Conservation (phyloP, 2,797 vertebrate genomes). For the Clarias pachynema region DNA sequence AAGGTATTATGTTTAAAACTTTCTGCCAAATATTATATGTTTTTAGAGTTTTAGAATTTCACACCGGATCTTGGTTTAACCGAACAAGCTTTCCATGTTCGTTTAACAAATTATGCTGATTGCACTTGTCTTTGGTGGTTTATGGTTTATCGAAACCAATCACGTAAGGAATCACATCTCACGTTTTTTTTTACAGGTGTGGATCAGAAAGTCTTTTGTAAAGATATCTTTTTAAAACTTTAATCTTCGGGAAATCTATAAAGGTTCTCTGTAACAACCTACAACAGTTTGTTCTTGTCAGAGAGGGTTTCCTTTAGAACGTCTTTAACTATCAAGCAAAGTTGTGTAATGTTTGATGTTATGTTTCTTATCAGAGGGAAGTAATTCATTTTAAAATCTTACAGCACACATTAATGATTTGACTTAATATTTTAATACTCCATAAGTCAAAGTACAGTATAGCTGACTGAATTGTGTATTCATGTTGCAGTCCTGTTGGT, state of each 20-base stretch:
- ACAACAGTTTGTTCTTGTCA: not conserved
- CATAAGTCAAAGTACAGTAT: not conserved
- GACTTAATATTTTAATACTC: not conserved
- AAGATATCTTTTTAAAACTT: not conserved
- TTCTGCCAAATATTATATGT: not conserved
- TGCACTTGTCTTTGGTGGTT: not conserved
- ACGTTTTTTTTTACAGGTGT: not conserved
- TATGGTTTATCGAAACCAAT: not conserved
- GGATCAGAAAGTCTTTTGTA: not conserved
- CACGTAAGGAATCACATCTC: not conserved
- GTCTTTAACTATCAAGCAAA: not conserved
- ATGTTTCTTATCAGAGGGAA: not conserved
- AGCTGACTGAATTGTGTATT: not conserved
- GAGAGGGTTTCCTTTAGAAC: not conserved
- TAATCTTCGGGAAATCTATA: not conserved
- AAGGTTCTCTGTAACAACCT: not conserved
- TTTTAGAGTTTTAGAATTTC: not conserved
- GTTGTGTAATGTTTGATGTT: not conserved
- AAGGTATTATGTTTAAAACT: not conserved
- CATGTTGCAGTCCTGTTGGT: not conserved
- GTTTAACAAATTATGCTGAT: not conserved
- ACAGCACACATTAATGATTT: not conserved
- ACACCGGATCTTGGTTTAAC: not conserved
- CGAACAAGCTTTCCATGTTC: not conserved
- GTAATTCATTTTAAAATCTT: not conserved